Percentiles rank a stretch among this genome's conserved stretches.
Evolutionary conservation across 2,888 invertebrate species (phyloP).

Genomic region (Fabriciana adippe): DNA sequence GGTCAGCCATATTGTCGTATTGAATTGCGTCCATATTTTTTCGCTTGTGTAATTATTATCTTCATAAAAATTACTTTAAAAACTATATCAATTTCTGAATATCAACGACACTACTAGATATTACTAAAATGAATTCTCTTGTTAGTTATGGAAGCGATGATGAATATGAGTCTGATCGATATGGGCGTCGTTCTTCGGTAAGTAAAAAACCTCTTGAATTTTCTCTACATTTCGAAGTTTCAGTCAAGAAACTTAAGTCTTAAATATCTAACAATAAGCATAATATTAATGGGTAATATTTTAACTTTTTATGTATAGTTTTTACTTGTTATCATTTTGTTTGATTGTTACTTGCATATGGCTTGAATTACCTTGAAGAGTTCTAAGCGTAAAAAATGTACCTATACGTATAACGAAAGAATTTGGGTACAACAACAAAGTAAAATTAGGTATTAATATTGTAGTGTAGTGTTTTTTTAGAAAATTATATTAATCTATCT

Average conservation of each 20-base stretch:
- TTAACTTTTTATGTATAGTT: too few relatives aligned
- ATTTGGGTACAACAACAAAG: not conserved
- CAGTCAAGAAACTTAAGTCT: not conserved
- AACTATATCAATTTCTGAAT: not conserved
- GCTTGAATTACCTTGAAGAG: too few relatives aligned
- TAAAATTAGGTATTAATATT: not conserved
- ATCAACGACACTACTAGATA: not conserved
- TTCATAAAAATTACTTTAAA: not conserved
- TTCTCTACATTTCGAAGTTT: too few relatives aligned
- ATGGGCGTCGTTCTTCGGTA: conserved; percentile 63
- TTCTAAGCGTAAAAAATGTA: too few relatives aligned
- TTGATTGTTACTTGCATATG: too few relatives aligned
- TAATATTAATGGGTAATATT: too few relatives aligned
- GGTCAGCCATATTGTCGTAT: conserved; percentile 25
- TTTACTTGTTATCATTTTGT: too few relatives aligned
- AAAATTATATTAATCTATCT: conserved; percentile 73
- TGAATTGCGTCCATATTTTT: not conserved
- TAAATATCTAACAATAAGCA: not conserved
- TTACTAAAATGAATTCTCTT: conserved; percentile 85
- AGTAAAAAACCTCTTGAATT: conserved; percentile 46
- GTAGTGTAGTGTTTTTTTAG: conserved; percentile 37
- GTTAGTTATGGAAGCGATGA: conserved; percentile 91
- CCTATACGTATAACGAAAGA: too few relatives aligned
- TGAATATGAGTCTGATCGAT: conserved; percentile 82
- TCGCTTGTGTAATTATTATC: not conserved